phyloP scores from a whole-genome alignment of 2,797 vertebrate genomes.

The Melanotaenia pygmaea region DNA sequence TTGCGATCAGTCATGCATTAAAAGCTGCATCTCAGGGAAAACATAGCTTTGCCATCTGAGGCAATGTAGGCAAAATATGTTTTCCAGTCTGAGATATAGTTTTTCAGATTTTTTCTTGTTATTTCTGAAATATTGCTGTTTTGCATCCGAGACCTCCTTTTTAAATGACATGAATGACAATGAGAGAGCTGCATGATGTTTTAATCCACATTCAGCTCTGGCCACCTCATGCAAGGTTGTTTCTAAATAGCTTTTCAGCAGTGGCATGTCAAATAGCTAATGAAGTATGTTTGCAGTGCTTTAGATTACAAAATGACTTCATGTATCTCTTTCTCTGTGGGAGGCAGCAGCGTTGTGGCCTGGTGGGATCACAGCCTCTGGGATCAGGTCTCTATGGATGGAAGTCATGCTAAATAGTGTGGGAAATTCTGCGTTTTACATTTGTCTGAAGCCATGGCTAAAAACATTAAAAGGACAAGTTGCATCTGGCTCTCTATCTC shows the following conservation, averaged over 20 bases:
- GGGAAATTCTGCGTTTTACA: background rate
- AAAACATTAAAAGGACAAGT: slow-evolving; percentile 50
- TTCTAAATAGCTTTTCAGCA: slow-evolving; percentile 22
- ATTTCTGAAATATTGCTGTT: background rate
- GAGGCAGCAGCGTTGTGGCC: slow-evolving; percentile 8
- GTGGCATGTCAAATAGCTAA: slow-evolving; percentile 15
- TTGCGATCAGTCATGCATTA: background rate
- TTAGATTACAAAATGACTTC: slow-evolving; percentile 10
- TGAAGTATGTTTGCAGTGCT: slow-evolving; percentile 19
- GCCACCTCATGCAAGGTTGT: background rate
- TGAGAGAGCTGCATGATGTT: slow-evolving; percentile 3
- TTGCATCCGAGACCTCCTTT: background rate
- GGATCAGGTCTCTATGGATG: slow-evolving; percentile 11
- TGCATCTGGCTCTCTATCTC: slow-evolving; percentile 51
- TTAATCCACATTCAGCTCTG: slow-evolving; percentile 16
- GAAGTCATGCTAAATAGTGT: slow-evolving; percentile 22
- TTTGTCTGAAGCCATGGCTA: slow-evolving; percentile 29
- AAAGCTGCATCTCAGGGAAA: background rate
- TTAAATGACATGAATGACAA: slow-evolving; percentile 6
- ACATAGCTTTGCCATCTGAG: background rate
- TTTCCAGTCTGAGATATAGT: too few relatives aligned
- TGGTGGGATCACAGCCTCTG: slow-evolving; percentile 29
- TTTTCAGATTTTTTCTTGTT: too few relatives aligned
- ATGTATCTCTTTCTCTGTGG: slow-evolving; percentile 10
- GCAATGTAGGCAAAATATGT: too few relatives aligned